A percentile compares a stretch with the other conserved stretches of the same genome.
Conservation (phyloP, 1,140 invertebrate species). For the Calephelis virginiensis region DNA sequence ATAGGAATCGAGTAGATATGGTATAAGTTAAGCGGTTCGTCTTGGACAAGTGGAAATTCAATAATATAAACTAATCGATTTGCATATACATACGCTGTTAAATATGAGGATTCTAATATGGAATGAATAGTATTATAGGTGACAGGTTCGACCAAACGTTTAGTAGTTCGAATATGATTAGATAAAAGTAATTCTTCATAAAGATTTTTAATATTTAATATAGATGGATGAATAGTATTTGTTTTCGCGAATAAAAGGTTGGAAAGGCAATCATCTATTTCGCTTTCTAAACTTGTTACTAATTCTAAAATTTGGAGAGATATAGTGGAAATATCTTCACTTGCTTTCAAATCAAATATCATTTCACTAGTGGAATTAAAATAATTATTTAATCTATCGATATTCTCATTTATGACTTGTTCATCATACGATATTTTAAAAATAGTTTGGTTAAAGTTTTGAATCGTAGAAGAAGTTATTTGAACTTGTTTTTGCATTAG, state of each 20-base stretch:
- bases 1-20: slow-evolving; percentile 37
- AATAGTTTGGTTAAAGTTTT: slow-evolving; percentile 8
- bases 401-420: slow-evolving; percentile 21
- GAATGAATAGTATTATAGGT: slow-evolving; percentile 30
- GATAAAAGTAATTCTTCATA: slow-evolving; percentile 29
- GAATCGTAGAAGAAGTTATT: neutral
- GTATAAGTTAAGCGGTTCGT: slow-evolving; percentile 29
- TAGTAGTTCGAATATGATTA: slow-evolving; percentile 30
- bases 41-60: slow-evolving; percentile 36
- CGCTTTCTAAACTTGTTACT: slow-evolving; percentile 34
- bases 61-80: slow-evolving; percentile 38
- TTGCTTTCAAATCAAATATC: slow-evolving; percentile 5
- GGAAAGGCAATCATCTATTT: slow-evolving; percentile 37
- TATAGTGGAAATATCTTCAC: slow-evolving; percentile 18
- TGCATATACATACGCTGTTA: slow-evolving; percentile 34
- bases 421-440: neutral
- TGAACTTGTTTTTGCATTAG: slow-evolving; percentile 5
- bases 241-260: slow-evolving; percentile 45
- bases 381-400: slow-evolving; percentile 18
- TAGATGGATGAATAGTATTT: slow-evolving; percentile 41
- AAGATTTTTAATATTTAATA: slow-evolving; percentile 39
- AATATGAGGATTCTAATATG: slow-evolving; percentile 34
- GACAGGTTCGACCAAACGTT: slow-evolving; percentile 26
- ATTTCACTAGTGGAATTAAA: slow-evolving; percentile 6
- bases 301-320: slow-evolving; percentile 31